Evolutionary conservation across 2,888 invertebrate species (phyloP).

Genomic region (Chelonus formosanus): DNA sequence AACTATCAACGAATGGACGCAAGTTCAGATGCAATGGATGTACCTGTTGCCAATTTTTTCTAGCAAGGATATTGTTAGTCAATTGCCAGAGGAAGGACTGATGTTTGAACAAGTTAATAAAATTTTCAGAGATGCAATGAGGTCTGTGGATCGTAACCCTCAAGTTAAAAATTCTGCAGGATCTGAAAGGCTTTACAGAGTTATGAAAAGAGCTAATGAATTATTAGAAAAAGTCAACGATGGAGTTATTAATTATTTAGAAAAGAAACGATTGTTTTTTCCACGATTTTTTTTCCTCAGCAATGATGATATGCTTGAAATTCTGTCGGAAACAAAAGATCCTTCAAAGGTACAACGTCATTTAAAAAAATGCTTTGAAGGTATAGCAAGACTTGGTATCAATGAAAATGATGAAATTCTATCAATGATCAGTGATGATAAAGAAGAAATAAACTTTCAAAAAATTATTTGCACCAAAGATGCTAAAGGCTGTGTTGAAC

Average conservation of each 20-base stretch:
- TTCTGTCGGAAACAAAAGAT: slow-evolving; percentile 88
- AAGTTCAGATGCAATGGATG: slow-evolving; percentile 87
- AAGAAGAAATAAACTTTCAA: slow-evolving; percentile 72
- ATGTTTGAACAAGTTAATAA: slow-evolving; percentile 80
- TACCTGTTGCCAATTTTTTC: slow-evolving; percentile 88
- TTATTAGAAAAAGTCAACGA: slow-evolving; percentile 83
- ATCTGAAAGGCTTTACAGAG: slow-evolving; percentile 74
- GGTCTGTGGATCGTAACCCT: slow-evolving; percentile 71
- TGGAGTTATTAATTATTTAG: slow-evolving; percentile 83
- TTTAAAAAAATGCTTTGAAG: slow-evolving; percentile 88
- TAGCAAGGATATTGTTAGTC: slow-evolving; percentile 84
- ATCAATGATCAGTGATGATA: slow-evolving; percentile 80
- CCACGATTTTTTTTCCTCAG: slow-evolving; percentile 91
- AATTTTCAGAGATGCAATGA: slow-evolving; percentile 75
- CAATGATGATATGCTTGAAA: slow-evolving; percentile 90
- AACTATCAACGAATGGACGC: slow-evolving; percentile 85
- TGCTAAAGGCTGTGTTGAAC: slow-evolving; percentile 84
- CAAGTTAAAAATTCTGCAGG: slow-evolving; percentile 75
- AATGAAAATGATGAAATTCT: slow-evolving; percentile 77
- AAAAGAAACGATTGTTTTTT: slow-evolving; percentile 84
- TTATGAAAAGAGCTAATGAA: slow-evolving; percentile 73
- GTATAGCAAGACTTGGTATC: slow-evolving; percentile 79
- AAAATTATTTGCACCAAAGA: slow-evolving; percentile 74
- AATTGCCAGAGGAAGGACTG: slow-evolving; percentile 85
- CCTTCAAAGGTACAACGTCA: slow-evolving; percentile 85